These are phyloP conservation scores for Climacteris rufus DNA, from an alignment of 2,113 vertebrate species.

Conservation along the genomic window DNA sequence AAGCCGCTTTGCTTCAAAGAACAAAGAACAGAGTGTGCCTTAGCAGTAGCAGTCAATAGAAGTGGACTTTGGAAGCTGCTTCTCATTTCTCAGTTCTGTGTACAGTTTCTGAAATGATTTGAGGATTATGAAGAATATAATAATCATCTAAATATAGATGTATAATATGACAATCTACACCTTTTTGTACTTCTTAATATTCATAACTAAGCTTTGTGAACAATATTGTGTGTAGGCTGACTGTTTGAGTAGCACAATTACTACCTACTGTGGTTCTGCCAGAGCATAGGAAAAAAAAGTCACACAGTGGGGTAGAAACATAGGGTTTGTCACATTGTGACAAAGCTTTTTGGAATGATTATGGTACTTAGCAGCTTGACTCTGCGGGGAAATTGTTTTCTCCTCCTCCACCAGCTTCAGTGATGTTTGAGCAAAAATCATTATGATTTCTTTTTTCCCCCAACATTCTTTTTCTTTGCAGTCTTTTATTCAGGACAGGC, in stretches of 20 bases:
- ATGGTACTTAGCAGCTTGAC: conserved; percentile 20
- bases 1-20: neutral
- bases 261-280: conserved; percentile 54
- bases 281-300: neutral
- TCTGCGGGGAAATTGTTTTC: neutral
- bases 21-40: neutral
- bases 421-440: neutral
- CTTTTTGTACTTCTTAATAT: conserved; percentile 28
- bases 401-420: neutral
- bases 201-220: conserved; percentile 11
- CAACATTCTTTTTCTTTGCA: neutral
- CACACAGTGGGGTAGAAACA: neutral
- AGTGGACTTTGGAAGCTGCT: neutral
- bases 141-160: conserved; percentile 21
- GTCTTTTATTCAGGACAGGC: neutral
- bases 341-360: conserved; percentile 11
- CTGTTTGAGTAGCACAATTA: conserved; percentile 39
- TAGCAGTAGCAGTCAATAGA: neutral
- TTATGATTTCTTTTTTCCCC: neutral
- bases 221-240: conserved; percentile 41
- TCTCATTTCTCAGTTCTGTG: neutral
- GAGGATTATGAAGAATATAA: neutral
- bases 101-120: neutral
- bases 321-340: conserved; percentile 7
- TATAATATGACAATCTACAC: neutral